These are phyloP conservation scores for Dicrurus megarhynchus DNA, from an alignment of 2,113 vertebrate species.

Conservation along the genomic window DNA sequence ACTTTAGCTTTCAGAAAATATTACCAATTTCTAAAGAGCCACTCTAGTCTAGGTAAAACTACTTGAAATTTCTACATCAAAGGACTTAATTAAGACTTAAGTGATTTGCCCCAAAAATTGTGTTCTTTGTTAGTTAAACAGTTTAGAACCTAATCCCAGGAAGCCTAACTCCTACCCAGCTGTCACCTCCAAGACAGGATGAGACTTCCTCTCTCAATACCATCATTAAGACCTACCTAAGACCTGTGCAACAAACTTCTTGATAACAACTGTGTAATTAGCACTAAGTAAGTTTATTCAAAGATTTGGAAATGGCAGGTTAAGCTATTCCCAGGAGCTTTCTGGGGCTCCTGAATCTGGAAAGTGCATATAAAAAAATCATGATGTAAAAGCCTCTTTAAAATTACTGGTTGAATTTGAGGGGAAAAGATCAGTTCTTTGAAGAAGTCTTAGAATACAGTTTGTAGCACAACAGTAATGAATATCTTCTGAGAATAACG, in stretches of 20 bases:
- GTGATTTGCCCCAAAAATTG: not conserved
- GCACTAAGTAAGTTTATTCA: not conserved
- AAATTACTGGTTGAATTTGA: not conserved
- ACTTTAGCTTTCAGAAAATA: rapidly evolving
- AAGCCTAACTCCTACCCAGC: not conserved
- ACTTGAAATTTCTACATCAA: not conserved
- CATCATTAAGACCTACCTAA: not conserved
- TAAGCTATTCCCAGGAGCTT: not conserved
- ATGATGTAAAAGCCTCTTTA: not conserved
- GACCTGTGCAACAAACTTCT: not conserved
- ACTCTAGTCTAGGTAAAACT: not conserved
- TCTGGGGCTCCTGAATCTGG: not conserved
- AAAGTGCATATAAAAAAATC: not conserved
- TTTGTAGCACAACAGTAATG: not conserved
- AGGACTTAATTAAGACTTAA: not conserved
- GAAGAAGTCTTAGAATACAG: not conserved
- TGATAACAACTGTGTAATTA: not conserved
- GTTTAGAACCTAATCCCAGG: not conserved
- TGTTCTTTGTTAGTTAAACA: not conserved
- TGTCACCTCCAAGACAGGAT: not conserved
- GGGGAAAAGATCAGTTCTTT: not conserved
- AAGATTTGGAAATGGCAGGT: not conserved
- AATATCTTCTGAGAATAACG: not conserved
- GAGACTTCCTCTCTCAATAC: not conserved
- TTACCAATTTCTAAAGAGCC: not conserved